Conservation (phyloP, 2,888 invertebrate genomes). For the Hyposoter didymator region DNA sequence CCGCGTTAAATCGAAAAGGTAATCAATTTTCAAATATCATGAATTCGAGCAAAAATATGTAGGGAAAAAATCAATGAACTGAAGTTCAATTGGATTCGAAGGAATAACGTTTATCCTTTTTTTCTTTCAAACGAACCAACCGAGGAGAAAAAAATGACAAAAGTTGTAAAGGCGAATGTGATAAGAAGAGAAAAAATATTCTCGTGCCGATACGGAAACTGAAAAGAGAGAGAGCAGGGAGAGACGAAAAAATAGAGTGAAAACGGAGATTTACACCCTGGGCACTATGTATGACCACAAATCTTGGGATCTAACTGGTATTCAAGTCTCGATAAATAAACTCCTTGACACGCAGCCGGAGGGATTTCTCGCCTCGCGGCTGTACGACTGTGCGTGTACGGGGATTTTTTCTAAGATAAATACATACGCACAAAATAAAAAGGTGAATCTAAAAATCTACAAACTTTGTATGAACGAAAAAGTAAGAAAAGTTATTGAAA, state of each 20-base stretch:
- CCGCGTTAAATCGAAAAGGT: not conserved
- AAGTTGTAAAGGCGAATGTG: not conserved
- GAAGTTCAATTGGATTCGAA: not conserved
- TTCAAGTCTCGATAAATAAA: slow-evolving; percentile 57
- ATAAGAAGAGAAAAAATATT: not conserved
- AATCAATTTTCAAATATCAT: not conserved
- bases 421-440: not conserved
- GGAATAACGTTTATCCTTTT: not conserved
- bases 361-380: slow-evolving; percentile 42
- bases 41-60: not conserved
- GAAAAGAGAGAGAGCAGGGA: not conserved
- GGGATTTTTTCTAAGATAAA: slow-evolving; percentile 2
- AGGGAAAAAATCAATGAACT: not conserved
- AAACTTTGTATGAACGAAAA: not conserved
- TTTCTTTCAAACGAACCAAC: not conserved
- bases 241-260: not conserved
- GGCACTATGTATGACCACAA: slow-evolving; percentile 44
- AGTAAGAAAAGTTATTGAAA: not conserved
- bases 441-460: not conserved
- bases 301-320: slow-evolving; percentile 40
- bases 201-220: not conserved
- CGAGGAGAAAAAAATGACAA: not conserved
- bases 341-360: slow-evolving; percentile 64
- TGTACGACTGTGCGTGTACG: not conserved
- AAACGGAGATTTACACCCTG: slow-evolving; percentile 4